phyloP scores from a whole-genome alignment of 2,113 vertebrate genomes.

The Boulengeromyrus knoepffleri region DNA sequence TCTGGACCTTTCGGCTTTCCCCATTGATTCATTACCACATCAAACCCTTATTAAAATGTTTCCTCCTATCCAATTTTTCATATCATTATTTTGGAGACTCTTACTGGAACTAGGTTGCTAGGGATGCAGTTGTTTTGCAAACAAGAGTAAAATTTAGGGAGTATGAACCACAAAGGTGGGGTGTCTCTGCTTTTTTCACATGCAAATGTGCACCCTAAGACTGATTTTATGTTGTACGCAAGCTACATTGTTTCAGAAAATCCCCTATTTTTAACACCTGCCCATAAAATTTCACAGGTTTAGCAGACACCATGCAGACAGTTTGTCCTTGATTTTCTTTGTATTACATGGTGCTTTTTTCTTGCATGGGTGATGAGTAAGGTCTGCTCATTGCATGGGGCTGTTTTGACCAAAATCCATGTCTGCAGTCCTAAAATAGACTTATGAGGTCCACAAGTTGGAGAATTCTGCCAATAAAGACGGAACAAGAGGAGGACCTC shows the following conservation, averaged over 20 bases:
- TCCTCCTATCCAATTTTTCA: not conserved
- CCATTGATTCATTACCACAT: constrained; percentile 25
- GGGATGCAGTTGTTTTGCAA: not conserved
- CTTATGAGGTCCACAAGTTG: constrained; percentile 34
- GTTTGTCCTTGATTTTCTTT: not conserved
- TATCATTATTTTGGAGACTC: not conserved
- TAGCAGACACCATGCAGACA: not conserved
- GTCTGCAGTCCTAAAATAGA: constrained; percentile 38
- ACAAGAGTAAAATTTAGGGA: not conserved
- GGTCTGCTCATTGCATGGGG: constrained; percentile 34
- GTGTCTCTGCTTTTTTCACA: not conserved
- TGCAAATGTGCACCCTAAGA: not conserved
- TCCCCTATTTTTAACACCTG: not conserved
- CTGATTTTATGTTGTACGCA: not conserved
- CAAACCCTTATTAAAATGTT: constrained; percentile 25
- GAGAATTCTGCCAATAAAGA: not conserved
- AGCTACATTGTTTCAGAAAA: not conserved
- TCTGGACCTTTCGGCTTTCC: constrained; percentile 14
- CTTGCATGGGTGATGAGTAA: not conserved
- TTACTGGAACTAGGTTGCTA: not conserved
- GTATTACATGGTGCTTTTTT: not conserved
- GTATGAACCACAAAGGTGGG: not conserved
- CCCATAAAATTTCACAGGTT: not conserved
- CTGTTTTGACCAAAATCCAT: constrained; percentile 50
- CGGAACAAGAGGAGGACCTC: not conserved